Conservation (phyloP, 2,797 vertebrate species). For the Tapirus indicus region DNA sequence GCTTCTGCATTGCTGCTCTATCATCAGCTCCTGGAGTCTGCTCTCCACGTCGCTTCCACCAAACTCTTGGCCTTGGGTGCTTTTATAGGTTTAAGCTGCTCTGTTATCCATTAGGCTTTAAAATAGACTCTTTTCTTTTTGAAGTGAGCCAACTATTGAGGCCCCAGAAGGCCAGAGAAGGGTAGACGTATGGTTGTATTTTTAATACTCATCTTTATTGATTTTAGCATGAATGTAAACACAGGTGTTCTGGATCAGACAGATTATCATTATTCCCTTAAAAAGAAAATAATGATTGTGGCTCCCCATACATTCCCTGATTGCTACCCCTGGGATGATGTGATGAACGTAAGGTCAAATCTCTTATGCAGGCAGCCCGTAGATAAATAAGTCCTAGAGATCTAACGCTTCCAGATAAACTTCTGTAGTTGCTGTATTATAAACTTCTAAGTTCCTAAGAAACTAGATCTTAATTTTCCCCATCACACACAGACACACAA, state of each 20-base stretch:
- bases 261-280: not conserved
- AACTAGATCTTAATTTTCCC: not conserved
- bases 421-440: not conserved
- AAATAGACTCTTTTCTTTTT: not conserved
- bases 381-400: not conserved
- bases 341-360: not conserved
- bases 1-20: rapidly evolving
- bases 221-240: not conserved
- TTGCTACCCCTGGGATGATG: not conserved
- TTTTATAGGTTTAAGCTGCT: not conserved
- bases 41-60: not conserved
- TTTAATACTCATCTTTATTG: not conserved
- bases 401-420: not conserved
- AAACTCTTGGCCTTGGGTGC: not conserved
- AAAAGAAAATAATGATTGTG: not conserved
- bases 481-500: not conserved
- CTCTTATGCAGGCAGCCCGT: not conserved
- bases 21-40: rapidly evolving
- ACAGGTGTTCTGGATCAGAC: not conserved
- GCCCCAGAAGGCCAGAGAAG: not conserved
- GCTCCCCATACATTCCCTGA: not conserved
- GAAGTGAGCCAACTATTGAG: not conserved
- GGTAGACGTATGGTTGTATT: not conserved
- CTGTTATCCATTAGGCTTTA: not conserved
- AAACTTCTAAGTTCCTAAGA: not conserved